Base-by-base conservation (phyloP, 1,140 invertebrate genomes). In the Drosophila lacertosa region DNA sequence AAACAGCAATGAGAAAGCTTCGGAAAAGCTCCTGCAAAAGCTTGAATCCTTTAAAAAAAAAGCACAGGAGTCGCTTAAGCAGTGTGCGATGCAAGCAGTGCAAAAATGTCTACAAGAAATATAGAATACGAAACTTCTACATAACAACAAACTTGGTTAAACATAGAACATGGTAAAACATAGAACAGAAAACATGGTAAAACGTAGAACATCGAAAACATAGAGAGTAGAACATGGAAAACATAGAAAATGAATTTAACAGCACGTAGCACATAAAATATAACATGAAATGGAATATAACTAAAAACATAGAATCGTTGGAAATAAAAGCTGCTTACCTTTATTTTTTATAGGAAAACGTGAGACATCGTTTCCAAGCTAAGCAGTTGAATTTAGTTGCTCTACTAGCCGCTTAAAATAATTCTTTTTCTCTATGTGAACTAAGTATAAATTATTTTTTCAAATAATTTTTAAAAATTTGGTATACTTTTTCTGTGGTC, bases 231-330 rank as follows among this genome's bases (percentile, higher is more conserved):
- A n/a, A 47, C 24, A 59, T 67, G 33, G 37, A 45, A 13, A 1
- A 7, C 15, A 26, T 16, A 13, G 7, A 44, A 45, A 16, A 59
- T 67, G 24, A 26, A 60, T 29, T 29, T 10, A 1, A 33, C 7
- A 53, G 39, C 15, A 42, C 18, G 26, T 24, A 9, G 35, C n/a
- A 37, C 5, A 53, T 29, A 13, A 18, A 33, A 54, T 0, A 29
- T 2, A 29, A 29, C 6, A 29, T 4, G 26, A 2, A 13, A 54
- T 45, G 6, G 32, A 15, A 48, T 13, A 13, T 51, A 24, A 29
- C 44, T 57, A 16, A 50, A 39, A 15, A 57, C 9, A 22, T 66
- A 51, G 39, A 55, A 37, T 47, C 39, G 37, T 54, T 4, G 40
- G 22, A 33, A 9, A 16, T 3, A 10, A 9, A 42, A 29, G 42